Percentiles rank a stretch among this genome's conserved stretches.
phyloP scores from a whole-genome alignment of 2,888 invertebrate genomes.

The Apomyelois bistriatella region DNA sequence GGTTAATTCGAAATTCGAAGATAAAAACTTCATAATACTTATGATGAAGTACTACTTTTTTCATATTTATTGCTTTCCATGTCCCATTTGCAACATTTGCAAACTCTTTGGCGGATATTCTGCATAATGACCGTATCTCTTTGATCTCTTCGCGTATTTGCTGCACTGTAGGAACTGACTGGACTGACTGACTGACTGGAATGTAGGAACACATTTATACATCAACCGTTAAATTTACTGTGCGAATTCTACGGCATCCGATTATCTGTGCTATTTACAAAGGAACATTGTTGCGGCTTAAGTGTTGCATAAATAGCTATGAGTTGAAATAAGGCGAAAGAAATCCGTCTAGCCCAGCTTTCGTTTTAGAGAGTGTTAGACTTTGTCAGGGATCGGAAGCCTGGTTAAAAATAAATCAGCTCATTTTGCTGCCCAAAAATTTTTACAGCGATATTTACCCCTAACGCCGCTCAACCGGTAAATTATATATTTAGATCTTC shows the following conservation, averaged over 20 bases:
- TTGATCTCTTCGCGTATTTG: conserved; percentile 5
- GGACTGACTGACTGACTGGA: too few species aligned
- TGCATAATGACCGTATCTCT: conserved; percentile 5
- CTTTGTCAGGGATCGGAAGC: too few species aligned
- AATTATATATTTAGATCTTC: too few species aligned
- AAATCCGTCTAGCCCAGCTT: conserved; percentile 20
- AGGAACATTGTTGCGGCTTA: conserved; percentile 38
- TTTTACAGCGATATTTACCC: too few species aligned
- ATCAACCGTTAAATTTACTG: conserved; percentile 26
- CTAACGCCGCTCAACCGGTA: too few species aligned
- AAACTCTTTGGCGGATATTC: conserved; percentile 4
- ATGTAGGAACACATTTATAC: conserved; percentile 17
- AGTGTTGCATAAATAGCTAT: conserved; percentile 42
- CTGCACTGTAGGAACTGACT: too few species aligned
- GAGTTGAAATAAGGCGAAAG: conserved; percentile 37
- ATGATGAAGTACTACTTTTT: neutral
- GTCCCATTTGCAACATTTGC: neutral
- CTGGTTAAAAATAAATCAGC: too few species aligned
- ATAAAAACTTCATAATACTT: neutral
- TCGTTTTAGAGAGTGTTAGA: conserved; percentile 3
- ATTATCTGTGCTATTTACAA: conserved; percentile 37
- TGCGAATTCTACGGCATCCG: conserved; percentile 34
- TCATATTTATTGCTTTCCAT: conserved; percentile 8
- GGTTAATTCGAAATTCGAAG: too few species aligned
- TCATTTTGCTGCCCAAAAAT: too few species aligned